Conservation (phyloP, 37 sponge, comb jelly and placozoan genomes). For the Corticium candelabrum region DNA sequence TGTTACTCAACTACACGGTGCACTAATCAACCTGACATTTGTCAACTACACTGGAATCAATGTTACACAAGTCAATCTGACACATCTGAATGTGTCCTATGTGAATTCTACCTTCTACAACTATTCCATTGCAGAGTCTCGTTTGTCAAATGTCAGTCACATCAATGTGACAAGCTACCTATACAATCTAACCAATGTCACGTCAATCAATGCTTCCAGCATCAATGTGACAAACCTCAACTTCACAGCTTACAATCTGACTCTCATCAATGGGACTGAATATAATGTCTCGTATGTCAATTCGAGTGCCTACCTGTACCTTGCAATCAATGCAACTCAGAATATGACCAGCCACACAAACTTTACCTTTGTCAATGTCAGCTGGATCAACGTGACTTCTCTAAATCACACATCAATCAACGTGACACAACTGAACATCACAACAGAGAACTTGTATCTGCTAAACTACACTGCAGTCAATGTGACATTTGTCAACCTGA, state of each 20-base stretch:
- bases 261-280: not conserved
- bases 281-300: not conserved
- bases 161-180: not conserved
- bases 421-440: not conserved
- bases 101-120: not conserved
- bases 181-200: not conserved
- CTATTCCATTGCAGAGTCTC: not conserved
- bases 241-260: not conserved
- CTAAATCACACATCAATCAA: not conserved
- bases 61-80: not conserved
- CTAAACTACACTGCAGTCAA: too few relatives aligned
- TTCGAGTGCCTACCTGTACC: not conserved
- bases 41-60: slow-evolving; percentile 6
- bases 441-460: too few relatives aligned
- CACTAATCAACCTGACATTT: not conserved
- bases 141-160: not conserved
- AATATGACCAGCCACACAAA: too few relatives aligned
- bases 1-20: not conserved
- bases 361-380: too few relatives aligned
- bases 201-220: not conserved
- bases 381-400: not conserved
- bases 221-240: not conserved
- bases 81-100: not conserved
- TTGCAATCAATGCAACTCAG: too few relatives aligned
- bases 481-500: not conserved